Conservation (phyloP, 35 echinoderm and acorn worm species). For the Hemicentrotus pulcherrimus region DNA sequence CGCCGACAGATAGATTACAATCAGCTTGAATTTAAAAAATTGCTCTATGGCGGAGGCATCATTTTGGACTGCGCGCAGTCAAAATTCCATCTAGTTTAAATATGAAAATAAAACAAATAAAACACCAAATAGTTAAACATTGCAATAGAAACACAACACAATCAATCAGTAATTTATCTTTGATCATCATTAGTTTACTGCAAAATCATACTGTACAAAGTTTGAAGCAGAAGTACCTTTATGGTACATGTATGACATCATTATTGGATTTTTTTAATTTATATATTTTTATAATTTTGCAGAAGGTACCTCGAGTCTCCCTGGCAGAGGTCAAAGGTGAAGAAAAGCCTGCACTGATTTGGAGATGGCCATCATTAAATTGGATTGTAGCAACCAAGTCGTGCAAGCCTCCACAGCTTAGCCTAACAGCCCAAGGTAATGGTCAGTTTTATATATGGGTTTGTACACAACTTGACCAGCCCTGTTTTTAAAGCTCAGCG, state of each 20-base stretch:
- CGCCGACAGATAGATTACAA: no score
- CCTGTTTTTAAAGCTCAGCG: no score
- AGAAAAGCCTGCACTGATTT: not conserved
- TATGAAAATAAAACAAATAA: no score
- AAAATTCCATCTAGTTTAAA: no score
- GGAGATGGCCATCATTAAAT: not conserved
- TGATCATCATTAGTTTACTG: not conserved
- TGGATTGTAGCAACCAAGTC: not conserved
- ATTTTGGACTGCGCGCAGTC: no score
- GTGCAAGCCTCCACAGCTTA: not conserved
- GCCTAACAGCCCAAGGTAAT: not conserved
- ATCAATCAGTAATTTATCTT: not conserved
- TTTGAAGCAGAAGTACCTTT: not conserved
- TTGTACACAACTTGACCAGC: no score
- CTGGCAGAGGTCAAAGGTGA: conserved; percentile 73
- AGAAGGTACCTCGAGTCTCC: conserved; percentile 60
- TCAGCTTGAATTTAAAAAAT: no score
- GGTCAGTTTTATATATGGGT: not conserved
- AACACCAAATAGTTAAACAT: not conserved
- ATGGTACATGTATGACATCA: no score
- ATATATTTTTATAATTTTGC: conserved; percentile 37
- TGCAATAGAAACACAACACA: not conserved
- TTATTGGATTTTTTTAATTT: not conserved
- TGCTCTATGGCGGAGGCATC: no score
- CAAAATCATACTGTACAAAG: not conserved